These are phyloP conservation scores for Polypedilum pembai DNA, from an alignment of 1,140 invertebrate species.

Conservation along the genomic window DNA sequence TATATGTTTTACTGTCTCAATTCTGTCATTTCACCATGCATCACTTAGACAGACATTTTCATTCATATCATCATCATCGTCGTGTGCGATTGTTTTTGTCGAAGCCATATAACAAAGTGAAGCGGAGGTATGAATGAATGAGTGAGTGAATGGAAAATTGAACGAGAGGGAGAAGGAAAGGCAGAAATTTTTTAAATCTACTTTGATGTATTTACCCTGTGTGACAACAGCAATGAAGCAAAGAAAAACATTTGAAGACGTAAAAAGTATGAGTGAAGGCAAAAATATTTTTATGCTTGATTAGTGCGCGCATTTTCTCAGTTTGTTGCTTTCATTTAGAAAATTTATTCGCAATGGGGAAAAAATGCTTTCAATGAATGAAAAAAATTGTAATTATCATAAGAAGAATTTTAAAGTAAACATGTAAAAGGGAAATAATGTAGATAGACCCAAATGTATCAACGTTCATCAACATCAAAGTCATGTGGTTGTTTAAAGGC, in stretches of 20 bases:
- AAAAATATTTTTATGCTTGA: constrained; percentile 1
- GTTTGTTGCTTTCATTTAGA: background rate
- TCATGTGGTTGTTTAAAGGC: background rate
- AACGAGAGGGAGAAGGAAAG: background rate
- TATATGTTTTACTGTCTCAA: background rate
- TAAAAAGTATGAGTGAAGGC: background rate
- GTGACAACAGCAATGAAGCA: too few species aligned
- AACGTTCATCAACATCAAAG: background rate
- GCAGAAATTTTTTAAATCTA: constrained; percentile 3
- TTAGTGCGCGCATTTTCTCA: background rate
- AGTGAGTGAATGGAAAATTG: background rate
- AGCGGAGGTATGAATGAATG: background rate
- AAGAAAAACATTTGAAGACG: too few species aligned
- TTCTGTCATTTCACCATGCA: background rate
- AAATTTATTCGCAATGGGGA: background rate
- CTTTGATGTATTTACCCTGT: constrained; percentile 7
- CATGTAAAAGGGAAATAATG: background rate
- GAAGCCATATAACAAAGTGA: background rate
- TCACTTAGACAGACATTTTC: background rate
- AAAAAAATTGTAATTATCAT: background rate
- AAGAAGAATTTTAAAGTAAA: background rate
- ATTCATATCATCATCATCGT: background rate
- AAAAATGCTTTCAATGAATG: background rate
- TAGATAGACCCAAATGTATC: background rate
- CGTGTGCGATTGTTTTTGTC: background rate